Conservation (phyloP, 1,140 invertebrate genomes). For the Drosophila kikkawai region DNA sequence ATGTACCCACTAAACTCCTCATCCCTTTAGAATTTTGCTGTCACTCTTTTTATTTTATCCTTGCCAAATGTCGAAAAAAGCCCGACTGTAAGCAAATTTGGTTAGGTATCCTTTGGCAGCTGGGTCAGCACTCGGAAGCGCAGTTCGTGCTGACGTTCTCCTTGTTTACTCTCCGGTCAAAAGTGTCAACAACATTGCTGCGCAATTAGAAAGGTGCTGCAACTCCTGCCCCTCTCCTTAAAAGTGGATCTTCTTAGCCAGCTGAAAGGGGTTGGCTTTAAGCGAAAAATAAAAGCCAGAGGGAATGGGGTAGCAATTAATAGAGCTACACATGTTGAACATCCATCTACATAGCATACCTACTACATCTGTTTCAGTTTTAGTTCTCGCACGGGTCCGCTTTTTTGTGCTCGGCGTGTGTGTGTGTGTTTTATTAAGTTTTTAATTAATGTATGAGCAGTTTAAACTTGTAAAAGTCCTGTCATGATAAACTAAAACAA, state of each 20-base stretch:
- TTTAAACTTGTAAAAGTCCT: conserved; percentile 83
- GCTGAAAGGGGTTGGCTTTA: conserved; percentile 2
- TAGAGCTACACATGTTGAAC: conserved; percentile 52
- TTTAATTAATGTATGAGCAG: conserved; percentile 84
- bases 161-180: conserved; percentile 44
- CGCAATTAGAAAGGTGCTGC: conserved; percentile 55
- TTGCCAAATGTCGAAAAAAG: conserved; percentile 22
- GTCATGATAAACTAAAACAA: conserved; percentile 84
- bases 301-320: conserved; percentile 36
- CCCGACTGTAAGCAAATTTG: conserved; percentile 37
- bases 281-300: conserved; percentile 14
- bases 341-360: conserved; percentile 33
- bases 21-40: conserved; percentile 3
- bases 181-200: conserved; percentile 62
- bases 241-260: background rate
- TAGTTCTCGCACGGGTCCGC: conserved; percentile 24
- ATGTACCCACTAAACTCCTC: background rate
- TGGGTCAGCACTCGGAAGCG: conserved; percentile 45
- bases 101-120: conserved; percentile 38
- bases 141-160: conserved; percentile 45
- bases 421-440: conserved; percentile 77
- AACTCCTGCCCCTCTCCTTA: background rate
- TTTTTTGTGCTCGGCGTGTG: conserved; percentile 16
- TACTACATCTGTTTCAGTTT: conserved; percentile 47
- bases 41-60: background rate